These are phyloP conservation scores for Sebastes nivosus DNA, from an alignment of 2,797 vertebrate species.

Conservation along the genomic window DNA sequence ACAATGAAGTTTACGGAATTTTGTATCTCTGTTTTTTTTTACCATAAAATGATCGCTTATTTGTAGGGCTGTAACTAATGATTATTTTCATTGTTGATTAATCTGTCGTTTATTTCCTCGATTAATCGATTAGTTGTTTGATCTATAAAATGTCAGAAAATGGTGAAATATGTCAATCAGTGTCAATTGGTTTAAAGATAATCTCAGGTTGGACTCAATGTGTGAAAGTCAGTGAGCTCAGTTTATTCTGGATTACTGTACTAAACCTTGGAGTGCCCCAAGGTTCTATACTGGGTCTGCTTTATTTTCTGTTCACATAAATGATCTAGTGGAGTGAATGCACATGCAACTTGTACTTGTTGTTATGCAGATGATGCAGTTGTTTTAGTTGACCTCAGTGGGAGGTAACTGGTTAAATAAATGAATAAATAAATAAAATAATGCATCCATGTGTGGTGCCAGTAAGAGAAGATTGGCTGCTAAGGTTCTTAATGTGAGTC, in stretches of 20 bases:
- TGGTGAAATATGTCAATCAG: too few relatives aligned
- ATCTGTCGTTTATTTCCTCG: too few relatives aligned
- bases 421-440: neutral
- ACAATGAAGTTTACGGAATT: too few relatives aligned
- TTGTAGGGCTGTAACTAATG: accelerated
- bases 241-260: neutral
- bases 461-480: neutral
- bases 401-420: neutral
- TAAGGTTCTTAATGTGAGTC: neutral
- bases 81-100: too few relatives aligned
- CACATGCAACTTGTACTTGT: neutral
- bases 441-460: neutral
- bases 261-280: neutral
- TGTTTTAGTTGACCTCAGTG: neutral
- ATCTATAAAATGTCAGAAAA: too few relatives aligned
- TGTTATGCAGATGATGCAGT: neutral
- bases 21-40: too few relatives aligned
- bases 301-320: neutral
- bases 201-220: neutral
- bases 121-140: too few relatives aligned
- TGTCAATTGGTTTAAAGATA: neutral
- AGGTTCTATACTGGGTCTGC: neutral
- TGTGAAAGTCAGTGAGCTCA: neutral
- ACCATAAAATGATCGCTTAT: too few relatives aligned
- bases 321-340: neutral